These are phyloP conservation scores for Drosophila sproati DNA, from an alignment of 1,140 invertebrate species.

Conservation along the genomic window DNA sequence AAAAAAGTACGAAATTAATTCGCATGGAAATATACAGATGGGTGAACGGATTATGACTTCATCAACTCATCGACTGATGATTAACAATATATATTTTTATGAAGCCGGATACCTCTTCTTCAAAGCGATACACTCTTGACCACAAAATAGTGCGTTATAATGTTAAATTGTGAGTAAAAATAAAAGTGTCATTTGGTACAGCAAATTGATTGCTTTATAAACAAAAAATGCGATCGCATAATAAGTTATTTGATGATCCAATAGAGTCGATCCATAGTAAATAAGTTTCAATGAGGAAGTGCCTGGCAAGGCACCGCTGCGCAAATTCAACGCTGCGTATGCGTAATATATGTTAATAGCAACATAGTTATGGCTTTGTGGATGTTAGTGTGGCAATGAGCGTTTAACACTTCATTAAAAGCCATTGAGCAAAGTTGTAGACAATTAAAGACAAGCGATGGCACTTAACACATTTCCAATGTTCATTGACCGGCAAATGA, in stretches of 20 bases:
- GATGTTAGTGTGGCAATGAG: conserved; percentile 11
- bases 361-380: background rate
- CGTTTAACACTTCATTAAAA: conserved; percentile 79
- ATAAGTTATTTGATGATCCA: background rate
- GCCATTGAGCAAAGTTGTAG: conserved; percentile 72
- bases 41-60: too few relatives aligned
- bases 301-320: conserved; percentile 8
- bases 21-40: too few relatives aligned
- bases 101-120: too few relatives aligned
- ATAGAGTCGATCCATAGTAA: background rate
- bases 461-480: conserved; percentile 80
- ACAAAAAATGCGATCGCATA: too few relatives aligned
- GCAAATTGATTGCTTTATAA: too few relatives aligned
- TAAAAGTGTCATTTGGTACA: too few relatives aligned
- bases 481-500: conserved; percentile 80
- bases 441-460: conserved; percentile 71
- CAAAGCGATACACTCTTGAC: too few relatives aligned
- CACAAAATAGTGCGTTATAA: too few relatives aligned
- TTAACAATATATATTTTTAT: too few relatives aligned
- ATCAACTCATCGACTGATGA: too few relatives aligned
- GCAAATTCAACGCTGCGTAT: background rate
- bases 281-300: background rate
- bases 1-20: too few relatives aligned
- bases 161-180: too few relatives aligned
- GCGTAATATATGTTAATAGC: conserved; percentile 18